Evolutionary conservation across 2,797 vertebrate genomes (phyloP).

Genomic region (Sebastes iracundus): DNA sequence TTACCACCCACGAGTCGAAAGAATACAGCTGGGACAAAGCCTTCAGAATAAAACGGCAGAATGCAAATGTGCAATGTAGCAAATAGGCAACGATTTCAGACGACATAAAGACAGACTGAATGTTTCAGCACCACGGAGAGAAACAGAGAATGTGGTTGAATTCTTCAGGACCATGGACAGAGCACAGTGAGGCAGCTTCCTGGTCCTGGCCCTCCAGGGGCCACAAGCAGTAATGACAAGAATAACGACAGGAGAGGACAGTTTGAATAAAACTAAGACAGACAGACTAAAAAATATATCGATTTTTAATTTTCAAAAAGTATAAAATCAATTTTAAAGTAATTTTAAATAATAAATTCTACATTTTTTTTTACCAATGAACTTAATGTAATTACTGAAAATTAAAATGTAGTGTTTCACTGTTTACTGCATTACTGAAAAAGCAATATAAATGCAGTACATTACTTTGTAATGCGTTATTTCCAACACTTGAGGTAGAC

Average conservation of each 20-base stretch:
- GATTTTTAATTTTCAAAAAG: neutral
- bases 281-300: neutral
- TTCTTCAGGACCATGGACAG: neutral
- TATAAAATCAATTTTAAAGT: neutral
- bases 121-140: neutral
- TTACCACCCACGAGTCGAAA: conserved; percentile 25
- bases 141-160: neutral
- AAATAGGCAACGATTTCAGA: neutral
- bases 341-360: neutral
- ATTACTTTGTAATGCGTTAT: neutral
- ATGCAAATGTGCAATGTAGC: neutral
- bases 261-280: neutral
- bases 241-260: neutral
- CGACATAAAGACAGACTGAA: neutral
- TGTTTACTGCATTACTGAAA: neutral
- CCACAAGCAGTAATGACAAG: neutral
- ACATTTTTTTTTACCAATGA: neutral
- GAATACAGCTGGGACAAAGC: conserved; percentile 17
- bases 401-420: neutral
- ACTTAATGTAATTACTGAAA: neutral
- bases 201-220: neutral
- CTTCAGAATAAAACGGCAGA: neutral
- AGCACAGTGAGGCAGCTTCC: neutral
- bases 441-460: neutral
- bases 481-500: neutral